Percentiles rank a stretch among this genome's conserved stretches.
These are phyloP conservation scores for Cartodere bifasciata DNA, from an alignment of 2,888 invertebrate genomes.

Conservation along the genomic window DNA sequence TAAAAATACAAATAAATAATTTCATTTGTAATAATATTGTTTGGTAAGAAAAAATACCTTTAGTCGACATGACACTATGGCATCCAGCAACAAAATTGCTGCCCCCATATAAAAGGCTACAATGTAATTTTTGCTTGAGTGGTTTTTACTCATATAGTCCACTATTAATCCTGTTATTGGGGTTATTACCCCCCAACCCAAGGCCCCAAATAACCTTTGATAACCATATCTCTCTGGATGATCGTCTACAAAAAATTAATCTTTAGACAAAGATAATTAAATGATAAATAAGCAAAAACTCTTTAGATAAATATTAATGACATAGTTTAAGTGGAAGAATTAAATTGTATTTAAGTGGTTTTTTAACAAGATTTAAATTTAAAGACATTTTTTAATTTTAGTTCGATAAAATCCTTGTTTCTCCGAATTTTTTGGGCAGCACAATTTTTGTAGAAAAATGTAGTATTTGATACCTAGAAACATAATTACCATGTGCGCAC, in stretches of 20 bases:
- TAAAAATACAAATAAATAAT: slow-evolving; percentile 32
- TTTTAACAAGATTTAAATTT: no score
- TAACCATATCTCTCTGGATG: slow-evolving; percentile 67
- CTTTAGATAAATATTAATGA: no score
- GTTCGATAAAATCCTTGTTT: no score
- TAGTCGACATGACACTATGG: slow-evolving; percentile 50
- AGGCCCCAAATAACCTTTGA: slow-evolving; percentile 77
- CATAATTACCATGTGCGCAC: no score
- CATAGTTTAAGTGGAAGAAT: no score
- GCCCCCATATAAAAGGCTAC: slow-evolving; percentile 70
- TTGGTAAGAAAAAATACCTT: slow-evolving; percentile 34
- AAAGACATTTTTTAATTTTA: no score
- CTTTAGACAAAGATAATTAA: no score
- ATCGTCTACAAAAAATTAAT: slow-evolving; percentile 42
- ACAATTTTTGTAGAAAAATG: no score
- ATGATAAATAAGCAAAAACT: no score
- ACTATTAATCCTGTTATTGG: slow-evolving; percentile 66
- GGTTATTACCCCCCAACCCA: slow-evolving; percentile 75
- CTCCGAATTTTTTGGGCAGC: no score
- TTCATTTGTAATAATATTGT: neutral
- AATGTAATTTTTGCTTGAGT: slow-evolving; percentile 56
- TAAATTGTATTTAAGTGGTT: no score
- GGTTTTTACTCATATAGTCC: slow-evolving; percentile 56
- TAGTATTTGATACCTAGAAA: no score
- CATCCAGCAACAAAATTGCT: slow-evolving; percentile 50